Evolutionary conservation across 2,113 vertebrate species (phyloP).

Genomic region (Poeciliopsis retropinna): DNA sequence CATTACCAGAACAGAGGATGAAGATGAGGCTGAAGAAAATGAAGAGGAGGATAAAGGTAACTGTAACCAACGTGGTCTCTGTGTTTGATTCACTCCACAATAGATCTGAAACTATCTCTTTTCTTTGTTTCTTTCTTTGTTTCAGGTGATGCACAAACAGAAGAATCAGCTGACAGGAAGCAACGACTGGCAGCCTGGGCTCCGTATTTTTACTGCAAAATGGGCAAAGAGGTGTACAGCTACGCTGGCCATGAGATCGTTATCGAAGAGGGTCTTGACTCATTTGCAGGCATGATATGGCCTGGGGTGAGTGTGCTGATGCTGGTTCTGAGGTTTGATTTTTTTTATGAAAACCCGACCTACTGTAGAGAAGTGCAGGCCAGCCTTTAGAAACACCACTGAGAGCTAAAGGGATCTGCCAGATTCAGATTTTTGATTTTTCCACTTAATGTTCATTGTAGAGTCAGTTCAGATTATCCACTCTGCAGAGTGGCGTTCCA

Average conservation of each 20-base stretch:
- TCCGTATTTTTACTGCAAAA: constrained; percentile 52
- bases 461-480: neutral
- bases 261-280: constrained; percentile 69
- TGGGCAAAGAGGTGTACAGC: constrained; percentile 56
- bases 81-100: neutral
- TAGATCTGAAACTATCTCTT: neutral
- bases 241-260: constrained; percentile 66
- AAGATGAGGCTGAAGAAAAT: neutral
- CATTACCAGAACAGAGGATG: neutral
- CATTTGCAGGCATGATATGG: constrained; percentile 71
- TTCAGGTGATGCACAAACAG: constrained; percentile 27
- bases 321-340: neutral
- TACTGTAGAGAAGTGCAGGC: neutral
- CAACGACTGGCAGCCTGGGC: constrained; percentile 33
- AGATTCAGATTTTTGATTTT: neutral
- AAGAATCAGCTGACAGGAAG: constrained; percentile 11
- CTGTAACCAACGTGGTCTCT: neutral
- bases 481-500: neutral
- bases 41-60: constrained; percentile 19
- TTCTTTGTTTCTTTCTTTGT: neutral
- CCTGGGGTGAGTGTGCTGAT: constrained; percentile 65
- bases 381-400: neutral
- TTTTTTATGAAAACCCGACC: neutral
- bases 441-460: neutral
- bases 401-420: neutral